These are phyloP conservation scores for Pristionchus entomophagus DNA, from an alignment of 2,888 invertebrate genomes.

Conservation along the genomic window DNA sequence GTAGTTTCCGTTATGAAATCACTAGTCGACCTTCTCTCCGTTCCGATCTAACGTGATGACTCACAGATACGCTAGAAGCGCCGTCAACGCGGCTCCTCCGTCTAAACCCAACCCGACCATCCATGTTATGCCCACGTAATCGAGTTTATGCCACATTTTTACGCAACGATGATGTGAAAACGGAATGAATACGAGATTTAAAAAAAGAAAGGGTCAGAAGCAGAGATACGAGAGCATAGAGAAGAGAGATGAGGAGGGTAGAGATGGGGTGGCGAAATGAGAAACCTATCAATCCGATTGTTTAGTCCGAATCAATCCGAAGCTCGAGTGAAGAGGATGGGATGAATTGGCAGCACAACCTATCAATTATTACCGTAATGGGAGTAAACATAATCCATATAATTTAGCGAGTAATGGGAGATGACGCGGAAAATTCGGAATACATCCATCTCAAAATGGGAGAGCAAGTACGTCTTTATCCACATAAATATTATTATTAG, in stretches of 20 bases:
- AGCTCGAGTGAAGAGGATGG: background rate
- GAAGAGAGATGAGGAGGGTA: background rate
- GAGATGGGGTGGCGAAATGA: background rate
- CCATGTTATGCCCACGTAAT: background rate
- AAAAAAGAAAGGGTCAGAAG: background rate
- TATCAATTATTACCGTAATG: no score
- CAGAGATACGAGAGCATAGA: background rate
- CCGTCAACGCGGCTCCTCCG: background rate
- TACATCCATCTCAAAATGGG: no score
- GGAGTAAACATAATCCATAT: no score
- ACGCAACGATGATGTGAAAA: background rate
- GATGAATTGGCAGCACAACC: background rate
- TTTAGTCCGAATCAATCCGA: no score
- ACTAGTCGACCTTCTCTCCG: no score
- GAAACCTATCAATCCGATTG: background rate
- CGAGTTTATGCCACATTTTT: background rate
- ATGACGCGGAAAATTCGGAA: no score
- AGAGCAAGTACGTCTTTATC: no score
- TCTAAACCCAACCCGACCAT: background rate
- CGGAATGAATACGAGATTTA: background rate
- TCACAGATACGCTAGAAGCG: constrained; percentile 22
- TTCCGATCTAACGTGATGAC: background rate
- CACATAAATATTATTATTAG: no score
- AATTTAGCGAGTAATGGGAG: no score
- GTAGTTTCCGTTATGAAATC: no score